These are phyloP conservation scores for Brachyistius frenatus DNA, from an alignment of 2,113 vertebrate genomes.

Conservation along the genomic window DNA sequence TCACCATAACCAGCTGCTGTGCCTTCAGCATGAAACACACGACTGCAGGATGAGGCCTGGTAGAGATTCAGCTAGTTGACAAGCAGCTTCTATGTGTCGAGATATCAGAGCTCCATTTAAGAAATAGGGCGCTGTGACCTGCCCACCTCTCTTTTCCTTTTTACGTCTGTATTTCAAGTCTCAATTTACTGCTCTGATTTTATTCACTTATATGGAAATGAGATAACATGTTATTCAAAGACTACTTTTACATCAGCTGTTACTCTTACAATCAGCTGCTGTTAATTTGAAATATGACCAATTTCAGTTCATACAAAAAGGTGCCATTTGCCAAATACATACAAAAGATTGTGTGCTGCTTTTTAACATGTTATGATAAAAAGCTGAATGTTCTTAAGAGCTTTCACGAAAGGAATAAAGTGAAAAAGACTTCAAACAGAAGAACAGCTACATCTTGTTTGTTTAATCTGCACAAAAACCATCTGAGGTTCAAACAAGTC, in stretches of 20 bases:
- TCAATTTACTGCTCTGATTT: slow-evolving; percentile 48
- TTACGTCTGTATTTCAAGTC: slow-evolving; percentile 17
- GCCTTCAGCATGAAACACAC: not conserved
- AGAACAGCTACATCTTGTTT: not conserved
- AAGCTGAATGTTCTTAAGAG: not conserved
- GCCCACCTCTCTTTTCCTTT: slow-evolving; percentile 20
- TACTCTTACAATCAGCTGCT: slow-evolving; percentile 26
- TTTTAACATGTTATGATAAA: not conserved
- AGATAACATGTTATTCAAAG: slow-evolving; percentile 44
- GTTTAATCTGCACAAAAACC: too few relatives aligned
- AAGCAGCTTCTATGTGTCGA: slow-evolving; percentile 30
- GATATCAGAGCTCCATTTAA: slow-evolving; percentile 49
- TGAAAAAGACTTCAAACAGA: not conserved
- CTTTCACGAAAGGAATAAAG: not conserved
- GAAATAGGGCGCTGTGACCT: slow-evolving; percentile 59
- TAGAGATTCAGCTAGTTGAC: slow-evolving; percentile 19
- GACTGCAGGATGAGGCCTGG: slow-evolving; percentile 7
- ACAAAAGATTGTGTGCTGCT: not conserved
- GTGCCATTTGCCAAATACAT: slow-evolving; percentile 13
- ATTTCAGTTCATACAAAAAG: not conserved
- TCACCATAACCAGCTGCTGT: slow-evolving; percentile 2
- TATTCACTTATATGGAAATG: slow-evolving; percentile 52
- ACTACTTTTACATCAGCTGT: slow-evolving; percentile 19
- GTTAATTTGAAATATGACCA: slow-evolving; percentile 14
- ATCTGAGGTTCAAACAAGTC: not conserved